Evolutionary conservation across 2,113 vertebrate species (phyloP), one percentile per base, ranked within the genome.

Genomic region (Ophthalmolycus amberensis): DNA sequence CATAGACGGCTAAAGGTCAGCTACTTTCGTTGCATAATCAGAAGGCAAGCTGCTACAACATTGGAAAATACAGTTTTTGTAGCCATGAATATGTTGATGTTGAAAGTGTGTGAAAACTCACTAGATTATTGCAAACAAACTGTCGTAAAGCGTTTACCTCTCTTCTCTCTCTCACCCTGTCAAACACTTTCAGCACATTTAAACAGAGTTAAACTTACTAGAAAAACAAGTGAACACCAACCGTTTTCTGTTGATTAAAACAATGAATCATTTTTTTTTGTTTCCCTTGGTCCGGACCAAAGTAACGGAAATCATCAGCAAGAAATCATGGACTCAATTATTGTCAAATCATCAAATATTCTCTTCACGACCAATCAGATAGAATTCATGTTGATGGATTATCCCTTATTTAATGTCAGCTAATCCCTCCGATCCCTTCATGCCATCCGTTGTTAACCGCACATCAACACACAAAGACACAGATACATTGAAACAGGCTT

Each of bases 321-420:
- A 32, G 32, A 60, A 34, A 62, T 38, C 18, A 64, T 12, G 5
- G 34, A n/a, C 32, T 44, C 1, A 12, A 38, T 72, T 29, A 79
- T 64, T 22, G 48, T 12, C 32, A 50, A 18, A 32, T 32, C 15
- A 52, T 72, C 34, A 71, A 46, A 46, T 18, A 71, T 22, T 32
- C 22, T 62, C 14, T 14, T 74, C 15, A 78, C 73, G 56, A 80
- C 64, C 50, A 73, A 52, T 75, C 64, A 59, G 54, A 83, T 80
- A 58, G 83, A 46, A 79, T 52, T 65, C 34, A 79, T 59, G 74
- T 48, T 27, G 29, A 52, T 46, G 75, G 72, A 62, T 78, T 75
- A 89, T 86, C 77, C 84, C 77, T 78, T 85, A 74, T 46, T 80
- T 9, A 52, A 37, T 67, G 62, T 74, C 78, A 82, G 75, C 25